A percentile compares a stretch with the other conserved stretches of the same genome.
Conservation (phyloP, 2,888 invertebrate species). For the Catocala fraxini region DNA sequence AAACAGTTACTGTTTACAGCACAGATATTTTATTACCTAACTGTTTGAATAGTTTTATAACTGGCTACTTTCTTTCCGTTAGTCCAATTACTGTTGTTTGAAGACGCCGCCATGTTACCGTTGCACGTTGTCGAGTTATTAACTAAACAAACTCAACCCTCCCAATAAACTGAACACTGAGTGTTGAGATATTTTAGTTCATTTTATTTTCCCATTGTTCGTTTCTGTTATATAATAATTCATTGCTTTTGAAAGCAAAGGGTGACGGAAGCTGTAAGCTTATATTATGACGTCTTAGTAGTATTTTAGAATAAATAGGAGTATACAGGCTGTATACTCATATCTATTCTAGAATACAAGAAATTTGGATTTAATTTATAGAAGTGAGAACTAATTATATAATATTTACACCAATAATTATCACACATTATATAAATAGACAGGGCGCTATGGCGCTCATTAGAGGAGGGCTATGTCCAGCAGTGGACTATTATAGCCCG, state of each 20-base stretch:
- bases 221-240: neutral
- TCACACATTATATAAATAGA: no score
- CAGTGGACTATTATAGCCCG: no score
- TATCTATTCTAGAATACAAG: no score
- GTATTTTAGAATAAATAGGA: no score
- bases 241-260: neutral
- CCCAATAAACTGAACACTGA: conserved; percentile 26
- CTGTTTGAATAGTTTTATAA: conserved; percentile 69
- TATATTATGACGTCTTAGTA: no score
- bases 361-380: no score
- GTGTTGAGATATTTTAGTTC: conserved; percentile 22
- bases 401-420: no score
- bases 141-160: conserved; percentile 36
- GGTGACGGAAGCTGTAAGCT: no score
- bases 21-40: conserved; percentile 61
- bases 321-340: no score
- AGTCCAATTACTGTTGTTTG: conserved; percentile 75
- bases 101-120: conserved; percentile 68
- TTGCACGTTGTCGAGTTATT: conserved; percentile 50
- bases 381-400: no score
- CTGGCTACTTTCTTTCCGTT: conserved; percentile 80
- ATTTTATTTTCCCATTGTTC: conserved; percentile 7
- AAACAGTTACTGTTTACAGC: conserved; percentile 56
- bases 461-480: no score
- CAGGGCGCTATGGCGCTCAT: no score